A percentile compares a stretch with the other conserved stretches of the same genome.
phyloP scores from a whole-genome alignment of 2,888 invertebrate species.

The Salpingus planirostris region DNA sequence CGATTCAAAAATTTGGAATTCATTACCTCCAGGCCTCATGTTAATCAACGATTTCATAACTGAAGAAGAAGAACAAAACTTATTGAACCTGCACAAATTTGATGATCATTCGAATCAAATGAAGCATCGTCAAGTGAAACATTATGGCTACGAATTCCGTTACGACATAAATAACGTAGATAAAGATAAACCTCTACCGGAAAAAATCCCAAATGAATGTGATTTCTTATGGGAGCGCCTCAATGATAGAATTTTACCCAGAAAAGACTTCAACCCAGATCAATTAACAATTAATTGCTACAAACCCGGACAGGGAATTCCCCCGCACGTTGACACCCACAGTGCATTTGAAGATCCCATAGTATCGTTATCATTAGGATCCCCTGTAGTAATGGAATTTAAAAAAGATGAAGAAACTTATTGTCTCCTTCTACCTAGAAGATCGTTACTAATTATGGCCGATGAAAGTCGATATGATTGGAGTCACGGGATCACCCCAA shows the following conservation, averaged over 20 bases:
- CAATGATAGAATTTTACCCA: slow-evolving; percentile 25
- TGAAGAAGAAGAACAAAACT: slow-evolving; percentile 53
- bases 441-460: slow-evolving; percentile 73
- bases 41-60: slow-evolving; percentile 65
- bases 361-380: slow-evolving; percentile 75
- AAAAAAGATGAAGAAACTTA: slow-evolving; percentile 51
- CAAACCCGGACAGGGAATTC: slow-evolving; percentile 84
- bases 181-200: slow-evolving; percentile 52
- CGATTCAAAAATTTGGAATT: slow-evolving; percentile 31
- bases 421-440: slow-evolving; percentile 56
- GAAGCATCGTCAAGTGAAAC: slow-evolving; percentile 79
- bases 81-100: slow-evolving; percentile 49
- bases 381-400: slow-evolving; percentile 85
- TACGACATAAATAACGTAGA: slow-evolving; percentile 85
- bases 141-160: slow-evolving; percentile 86
- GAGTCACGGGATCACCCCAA: slow-evolving; percentile 81
- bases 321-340: slow-evolving; percentile 91
- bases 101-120: slow-evolving; percentile 46
- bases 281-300: slow-evolving; percentile 83
- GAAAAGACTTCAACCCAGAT: slow-evolving; percentile 49
- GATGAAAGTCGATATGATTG: slow-evolving; percentile 65
- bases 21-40: slow-evolving; percentile 59
- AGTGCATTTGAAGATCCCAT: slow-evolving; percentile 88
- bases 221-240: slow-evolving; percentile 55
- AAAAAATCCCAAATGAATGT: slow-evolving; percentile 64